phyloP scores from a whole-genome alignment of 2,797 vertebrate genomes.

The Lerista edwardsae region DNA sequence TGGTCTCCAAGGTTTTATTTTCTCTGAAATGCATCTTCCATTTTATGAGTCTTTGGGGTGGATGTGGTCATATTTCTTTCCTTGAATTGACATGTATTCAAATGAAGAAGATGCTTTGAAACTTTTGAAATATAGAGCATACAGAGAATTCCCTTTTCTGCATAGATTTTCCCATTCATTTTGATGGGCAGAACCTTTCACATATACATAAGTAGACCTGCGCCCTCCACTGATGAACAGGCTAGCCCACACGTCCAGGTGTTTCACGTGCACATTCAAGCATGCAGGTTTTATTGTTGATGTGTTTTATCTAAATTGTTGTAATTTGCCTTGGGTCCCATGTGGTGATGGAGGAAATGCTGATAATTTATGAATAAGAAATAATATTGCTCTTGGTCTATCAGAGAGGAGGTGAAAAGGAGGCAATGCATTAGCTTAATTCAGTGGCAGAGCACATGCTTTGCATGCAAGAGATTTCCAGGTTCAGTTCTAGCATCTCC shows the following conservation, averaged over 20 bases:
- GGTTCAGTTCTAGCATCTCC: too few species aligned
- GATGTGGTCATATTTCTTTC: constrained; percentile 7
- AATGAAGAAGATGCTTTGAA: constrained; percentile 33
- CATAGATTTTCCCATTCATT: background rate
- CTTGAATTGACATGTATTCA: constrained; percentile 23
- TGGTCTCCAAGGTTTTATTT: constrained; percentile 39
- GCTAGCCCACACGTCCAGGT: background rate
- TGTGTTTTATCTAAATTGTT: too few species aligned
- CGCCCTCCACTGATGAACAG: background rate
- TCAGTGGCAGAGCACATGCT: too few species aligned
- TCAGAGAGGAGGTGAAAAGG: too few species aligned
- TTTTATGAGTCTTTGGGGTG: constrained; percentile 41
- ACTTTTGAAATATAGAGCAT: background rate
- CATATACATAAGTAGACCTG: background rate
- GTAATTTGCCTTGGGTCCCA: too few species aligned
- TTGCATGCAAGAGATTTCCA: too few species aligned
- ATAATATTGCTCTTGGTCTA: background rate
- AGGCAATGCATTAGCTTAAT: too few species aligned
- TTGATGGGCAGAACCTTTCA: background rate
- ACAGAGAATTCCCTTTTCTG: background rate
- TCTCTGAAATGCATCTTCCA: constrained; percentile 36
- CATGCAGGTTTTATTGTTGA: too few species aligned
- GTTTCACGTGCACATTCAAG: background rate
- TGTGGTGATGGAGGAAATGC: too few species aligned
- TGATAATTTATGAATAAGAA: too few species aligned